These are phyloP conservation scores for Lordiphosa stackelbergi DNA, from an alignment of 1,140 invertebrate genomes.

Conservation along the genomic window DNA sequence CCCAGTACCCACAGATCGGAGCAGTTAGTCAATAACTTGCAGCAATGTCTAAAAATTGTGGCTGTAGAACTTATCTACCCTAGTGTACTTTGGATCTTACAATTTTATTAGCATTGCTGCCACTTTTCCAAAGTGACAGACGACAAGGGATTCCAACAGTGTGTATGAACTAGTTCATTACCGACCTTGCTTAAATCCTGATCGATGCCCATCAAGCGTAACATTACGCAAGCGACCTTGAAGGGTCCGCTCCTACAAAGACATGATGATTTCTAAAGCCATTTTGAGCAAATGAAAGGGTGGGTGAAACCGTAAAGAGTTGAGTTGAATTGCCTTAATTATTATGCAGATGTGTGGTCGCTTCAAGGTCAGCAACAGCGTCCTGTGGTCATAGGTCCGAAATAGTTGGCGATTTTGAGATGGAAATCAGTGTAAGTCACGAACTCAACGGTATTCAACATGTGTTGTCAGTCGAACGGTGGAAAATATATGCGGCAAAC, in stretches of 20 bases:
- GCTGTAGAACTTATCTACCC: too few species aligned
- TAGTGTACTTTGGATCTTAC: too few species aligned
- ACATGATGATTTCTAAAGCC: constrained; percentile 45
- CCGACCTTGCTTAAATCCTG: constrained; percentile 18
- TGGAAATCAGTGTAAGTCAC: constrained; percentile 55
- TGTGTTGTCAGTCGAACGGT: constrained; percentile 36
- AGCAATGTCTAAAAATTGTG: too few species aligned
- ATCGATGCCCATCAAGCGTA: constrained; percentile 17
- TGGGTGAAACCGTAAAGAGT: constrained; percentile 45
- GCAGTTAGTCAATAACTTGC: too few species aligned
- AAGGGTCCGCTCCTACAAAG: constrained; percentile 3
- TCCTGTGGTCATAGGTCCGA: background rate
- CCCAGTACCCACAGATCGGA: too few species aligned
- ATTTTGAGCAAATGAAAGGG: constrained; percentile 33
- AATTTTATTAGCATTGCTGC: too few species aligned
- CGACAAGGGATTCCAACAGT: too few species aligned
- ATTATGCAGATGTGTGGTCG: constrained; percentile 9
- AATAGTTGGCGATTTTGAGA: constrained; percentile 14
- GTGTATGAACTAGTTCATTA: constrained; percentile 7
- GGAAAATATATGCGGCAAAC: background rate
- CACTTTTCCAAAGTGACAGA: too few species aligned
- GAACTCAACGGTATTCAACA: constrained; percentile 43
- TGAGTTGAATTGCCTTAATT: constrained; percentile 19
- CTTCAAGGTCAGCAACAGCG: constrained; percentile 45
- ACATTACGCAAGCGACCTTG: constrained; percentile 59